phyloP scores from a whole-genome alignment of 1,140 invertebrate genomes.

The Halesus radiatus region DNA sequence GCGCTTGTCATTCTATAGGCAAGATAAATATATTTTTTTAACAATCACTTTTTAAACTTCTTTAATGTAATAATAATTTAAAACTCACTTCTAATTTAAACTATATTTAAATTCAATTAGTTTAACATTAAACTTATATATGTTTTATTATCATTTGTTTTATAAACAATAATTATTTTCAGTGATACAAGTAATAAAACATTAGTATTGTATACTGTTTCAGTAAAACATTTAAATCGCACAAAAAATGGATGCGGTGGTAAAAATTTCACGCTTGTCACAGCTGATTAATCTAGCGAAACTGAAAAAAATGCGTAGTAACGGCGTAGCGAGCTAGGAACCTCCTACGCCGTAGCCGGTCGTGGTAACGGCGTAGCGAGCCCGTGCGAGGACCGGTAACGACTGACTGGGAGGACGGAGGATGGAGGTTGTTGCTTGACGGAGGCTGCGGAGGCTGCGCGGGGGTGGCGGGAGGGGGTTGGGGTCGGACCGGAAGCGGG shows the following conservation, averaged over 20 bases:
- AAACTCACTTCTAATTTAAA: too few species aligned
- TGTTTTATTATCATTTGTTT: too few species aligned
- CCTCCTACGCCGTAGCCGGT: neutral
- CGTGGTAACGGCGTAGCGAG: conserved; percentile 39
- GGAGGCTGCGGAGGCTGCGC: conserved; percentile 12
- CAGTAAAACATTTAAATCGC: too few species aligned
- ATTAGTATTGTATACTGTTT: too few species aligned
- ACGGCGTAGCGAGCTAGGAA: conserved; percentile 8
- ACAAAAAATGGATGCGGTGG: neutral
- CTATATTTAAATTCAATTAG: too few species aligned
- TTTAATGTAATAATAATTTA: too few species aligned
- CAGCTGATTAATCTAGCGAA: conserved; percentile 1
- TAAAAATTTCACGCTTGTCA: neutral
- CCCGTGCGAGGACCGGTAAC: conserved; percentile 40
- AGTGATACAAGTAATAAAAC: too few species aligned
- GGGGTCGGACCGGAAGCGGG: conserved; percentile 12
- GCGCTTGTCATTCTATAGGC: neutral
- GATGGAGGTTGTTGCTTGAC: conserved; percentile 8
- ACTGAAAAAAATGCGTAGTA: conserved; percentile 13
- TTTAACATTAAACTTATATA: too few species aligned
- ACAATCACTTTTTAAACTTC: too few species aligned
- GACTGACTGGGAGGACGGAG: conserved; percentile 48
- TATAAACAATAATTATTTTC: too few species aligned
- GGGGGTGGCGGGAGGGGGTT: conserved; percentile 5
- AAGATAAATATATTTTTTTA: too few species aligned